These are phyloP conservation scores for Drosophila sp. DNA, from an alignment of 1,140 invertebrate genomes.

Conservation along the genomic window DNA sequence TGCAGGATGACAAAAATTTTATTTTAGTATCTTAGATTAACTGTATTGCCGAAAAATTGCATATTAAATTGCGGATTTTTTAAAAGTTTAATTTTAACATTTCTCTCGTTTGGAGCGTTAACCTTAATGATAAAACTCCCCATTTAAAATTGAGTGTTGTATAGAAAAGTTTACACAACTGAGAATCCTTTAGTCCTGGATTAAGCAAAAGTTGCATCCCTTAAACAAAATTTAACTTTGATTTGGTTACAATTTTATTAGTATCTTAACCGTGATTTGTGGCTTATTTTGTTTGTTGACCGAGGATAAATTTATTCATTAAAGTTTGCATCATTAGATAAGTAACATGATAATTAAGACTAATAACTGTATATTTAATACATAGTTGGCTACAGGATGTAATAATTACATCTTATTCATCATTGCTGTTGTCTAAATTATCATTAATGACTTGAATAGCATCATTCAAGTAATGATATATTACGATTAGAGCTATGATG, in stretches of 20 bases:
- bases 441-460: constrained; percentile 53
- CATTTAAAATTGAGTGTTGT: not conserved
- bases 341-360: constrained; percentile 33
- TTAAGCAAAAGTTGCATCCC: constrained; percentile 43
- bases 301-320: constrained; percentile 61
- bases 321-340: constrained; percentile 58
- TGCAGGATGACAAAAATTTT: too few species aligned
- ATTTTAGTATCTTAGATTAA: too few species aligned
- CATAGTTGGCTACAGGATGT: not conserved
- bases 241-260: constrained; percentile 73
- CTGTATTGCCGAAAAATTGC: too few species aligned
- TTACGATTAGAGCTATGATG: constrained; percentile 54
- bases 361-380: not conserved
- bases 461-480: constrained; percentile 63
- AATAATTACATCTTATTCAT: constrained; percentile 42
- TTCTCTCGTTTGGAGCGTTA: too few species aligned
- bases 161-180: too few species aligned
- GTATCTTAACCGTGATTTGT: constrained; percentile 69
- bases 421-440: constrained; percentile 44
- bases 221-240: constrained; percentile 56
- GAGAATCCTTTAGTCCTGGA: too few species aligned
- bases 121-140: not conserved
- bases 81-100: too few species aligned
- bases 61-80: too few species aligned
- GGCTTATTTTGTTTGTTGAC: constrained; percentile 33